Evolutionary conservation across 2,888 invertebrate genomes (phyloP), one percentile per base, ranked within the genome.

Genomic region (Watsonalla cultraria): DNA sequence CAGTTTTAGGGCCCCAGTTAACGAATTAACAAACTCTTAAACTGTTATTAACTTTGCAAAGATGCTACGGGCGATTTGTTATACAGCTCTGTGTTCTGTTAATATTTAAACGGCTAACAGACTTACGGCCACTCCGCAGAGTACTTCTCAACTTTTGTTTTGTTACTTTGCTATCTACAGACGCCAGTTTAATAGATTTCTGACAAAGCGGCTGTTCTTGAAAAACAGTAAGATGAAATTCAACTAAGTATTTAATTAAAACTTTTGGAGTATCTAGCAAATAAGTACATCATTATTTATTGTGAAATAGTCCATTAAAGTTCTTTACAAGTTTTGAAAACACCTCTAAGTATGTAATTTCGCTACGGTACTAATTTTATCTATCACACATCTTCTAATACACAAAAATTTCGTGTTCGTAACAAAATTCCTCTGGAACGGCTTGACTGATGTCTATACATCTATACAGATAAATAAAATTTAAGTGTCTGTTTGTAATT

Each of bases 21-120:
- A 54, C 56, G 61, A 67, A 67, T 71, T 66, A 70, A 59, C 55
- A 57, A 57, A 63, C 64, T 61, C 62, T 67, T 65, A 68, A 60
- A 61, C 47, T 51, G 51, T 61, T 61, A 62, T 63, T 64, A 64
- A 61, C 60, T 65, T 60, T 53, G 51, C 34, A 45, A 46, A 48
- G 53, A 51, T 39, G 64, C 61, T 61, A 53, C 61, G 57, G 59
- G 61, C 60, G 50, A 59, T 60, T 58, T 53, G 50, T 46, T 56
- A 55, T 57, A 58, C 39, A 58, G 53, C 56, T 56, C 9, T 51
- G 42, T 14, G 24, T 42, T 33, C 39, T 48, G 48, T 15, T 35
- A 15, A 35, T 48, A 47, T 54, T 33, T 46, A 46, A 42, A 24
- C 37, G 46, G 33, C 37, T 46, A 45, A 46, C 24, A 47, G 37